phyloP scores from a whole-genome alignment of 2,113 vertebrate species.

The Phasianus colchicus region DNA sequence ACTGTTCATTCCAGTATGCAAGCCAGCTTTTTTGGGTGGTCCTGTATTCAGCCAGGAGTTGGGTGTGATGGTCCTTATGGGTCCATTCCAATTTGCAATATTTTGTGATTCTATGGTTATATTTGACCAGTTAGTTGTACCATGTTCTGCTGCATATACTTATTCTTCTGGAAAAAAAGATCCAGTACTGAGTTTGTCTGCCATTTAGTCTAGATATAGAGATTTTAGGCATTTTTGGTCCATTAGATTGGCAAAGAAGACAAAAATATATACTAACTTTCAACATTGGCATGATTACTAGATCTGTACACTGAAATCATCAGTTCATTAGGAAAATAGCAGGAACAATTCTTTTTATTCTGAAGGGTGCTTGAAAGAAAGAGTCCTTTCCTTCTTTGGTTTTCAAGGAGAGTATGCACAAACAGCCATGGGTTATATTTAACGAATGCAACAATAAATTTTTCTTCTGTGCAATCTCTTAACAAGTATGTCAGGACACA shows the following conservation, averaged over 20 bases:
- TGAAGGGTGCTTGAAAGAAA: conserved; percentile 45
- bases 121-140: background rate
- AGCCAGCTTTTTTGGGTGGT: background rate
- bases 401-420: conserved; percentile 17
- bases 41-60: no score
- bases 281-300: background rate
- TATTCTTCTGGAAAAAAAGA: background rate
- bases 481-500: conserved; percentile 14
- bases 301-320: conserved; percentile 27
- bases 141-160: background rate
- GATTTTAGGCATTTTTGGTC: background rate
- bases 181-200: background rate
- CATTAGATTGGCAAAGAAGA: background rate
- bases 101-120: background rate
- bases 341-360: conserved; percentile 2
- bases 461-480: conserved; percentile 22
- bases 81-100: no score
- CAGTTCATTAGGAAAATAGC: conserved; percentile 37
- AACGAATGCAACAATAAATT: conserved; percentile 8
- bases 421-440: conserved; percentile 37
- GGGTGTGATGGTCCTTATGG: no score
- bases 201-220: background rate
- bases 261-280: conserved; percentile 43
- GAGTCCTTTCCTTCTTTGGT: conserved; percentile 20
- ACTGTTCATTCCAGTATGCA: background rate